These are phyloP conservation scores for Pachycephala philippinensis DNA, from an alignment of 2,113 vertebrate species.

Conservation along the genomic window DNA sequence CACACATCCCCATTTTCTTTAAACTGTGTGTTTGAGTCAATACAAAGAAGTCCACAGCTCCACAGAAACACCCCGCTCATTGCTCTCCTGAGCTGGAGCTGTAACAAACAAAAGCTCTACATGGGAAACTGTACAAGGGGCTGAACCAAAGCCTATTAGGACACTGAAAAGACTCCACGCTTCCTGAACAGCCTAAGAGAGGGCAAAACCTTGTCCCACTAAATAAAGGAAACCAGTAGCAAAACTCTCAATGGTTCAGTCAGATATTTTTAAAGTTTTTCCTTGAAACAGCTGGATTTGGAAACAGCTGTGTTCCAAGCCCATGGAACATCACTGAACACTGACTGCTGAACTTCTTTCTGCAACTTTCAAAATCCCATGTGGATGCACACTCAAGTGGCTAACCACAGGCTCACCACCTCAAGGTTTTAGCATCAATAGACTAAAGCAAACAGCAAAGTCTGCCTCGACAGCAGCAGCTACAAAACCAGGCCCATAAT, in stretches of 20 bases:
- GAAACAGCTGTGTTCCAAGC: not conserved
- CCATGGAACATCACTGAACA: not conserved
- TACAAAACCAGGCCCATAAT: not conserved
- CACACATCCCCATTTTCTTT: not conserved
- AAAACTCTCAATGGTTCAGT: not conserved
- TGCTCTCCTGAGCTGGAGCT: not conserved
- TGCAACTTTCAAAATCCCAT: not conserved
- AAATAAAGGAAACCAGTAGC: not conserved
- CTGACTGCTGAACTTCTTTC: not conserved
- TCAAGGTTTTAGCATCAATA: not conserved
- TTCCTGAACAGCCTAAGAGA: not conserved
- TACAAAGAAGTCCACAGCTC: not conserved
- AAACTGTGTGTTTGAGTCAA: not conserved
- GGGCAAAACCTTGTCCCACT: not conserved
- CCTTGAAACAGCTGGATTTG: not conserved
- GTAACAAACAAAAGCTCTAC: conserved; percentile 6
- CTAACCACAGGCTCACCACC: not conserved
- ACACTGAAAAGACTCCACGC: not conserved
- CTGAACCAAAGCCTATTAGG: not conserved
- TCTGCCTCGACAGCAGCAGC: not conserved
- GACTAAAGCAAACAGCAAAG: not conserved
- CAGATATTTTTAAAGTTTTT: not conserved
- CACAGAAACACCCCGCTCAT: not conserved
- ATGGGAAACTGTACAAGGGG: not conserved
- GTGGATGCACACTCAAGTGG: not conserved